Evolutionary conservation across 1,140 invertebrate species (phyloP).

Genomic region (Aphaenogaster floridana): DNA sequence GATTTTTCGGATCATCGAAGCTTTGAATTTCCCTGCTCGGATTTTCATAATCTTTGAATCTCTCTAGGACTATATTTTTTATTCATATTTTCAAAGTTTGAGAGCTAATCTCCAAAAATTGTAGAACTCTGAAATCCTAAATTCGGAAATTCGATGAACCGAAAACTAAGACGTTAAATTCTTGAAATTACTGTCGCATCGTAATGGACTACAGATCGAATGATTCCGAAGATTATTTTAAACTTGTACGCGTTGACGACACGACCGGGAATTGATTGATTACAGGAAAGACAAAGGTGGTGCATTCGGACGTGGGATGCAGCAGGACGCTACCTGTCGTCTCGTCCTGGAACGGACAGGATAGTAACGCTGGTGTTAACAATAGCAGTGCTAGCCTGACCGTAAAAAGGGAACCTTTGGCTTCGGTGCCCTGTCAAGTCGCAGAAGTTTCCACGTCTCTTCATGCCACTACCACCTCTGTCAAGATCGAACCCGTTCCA

Average conservation of each 20-base stretch:
- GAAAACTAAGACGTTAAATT: background rate
- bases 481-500: constrained; percentile 84
- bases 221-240: background rate
- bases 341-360: constrained; percentile 84
- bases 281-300: constrained; percentile 83
- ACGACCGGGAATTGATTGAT: constrained; percentile 38
- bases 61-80: background rate
- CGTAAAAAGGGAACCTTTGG: constrained; percentile 88
- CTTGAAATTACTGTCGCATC: background rate
- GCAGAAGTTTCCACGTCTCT: constrained; percentile 90
- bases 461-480: constrained; percentile 85
- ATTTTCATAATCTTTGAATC: background rate
- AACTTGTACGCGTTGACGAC: background rate
- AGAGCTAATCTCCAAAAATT: background rate
- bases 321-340: constrained; percentile 84
- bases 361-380: constrained; percentile 71
- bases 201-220: background rate
- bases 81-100: background rate
- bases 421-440: constrained; percentile 88
- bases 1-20: background rate
- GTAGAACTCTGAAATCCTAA: background rate
- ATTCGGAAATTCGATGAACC: background rate
- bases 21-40: background rate
- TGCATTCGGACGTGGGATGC: constrained; percentile 85
- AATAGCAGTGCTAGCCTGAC: constrained; percentile 66